A percentile compares a stretch with the other conserved stretches of the same genome.
Conservation (phyloP, 2,113 vertebrate species). For the Cebidichthys violaceus region DNA sequence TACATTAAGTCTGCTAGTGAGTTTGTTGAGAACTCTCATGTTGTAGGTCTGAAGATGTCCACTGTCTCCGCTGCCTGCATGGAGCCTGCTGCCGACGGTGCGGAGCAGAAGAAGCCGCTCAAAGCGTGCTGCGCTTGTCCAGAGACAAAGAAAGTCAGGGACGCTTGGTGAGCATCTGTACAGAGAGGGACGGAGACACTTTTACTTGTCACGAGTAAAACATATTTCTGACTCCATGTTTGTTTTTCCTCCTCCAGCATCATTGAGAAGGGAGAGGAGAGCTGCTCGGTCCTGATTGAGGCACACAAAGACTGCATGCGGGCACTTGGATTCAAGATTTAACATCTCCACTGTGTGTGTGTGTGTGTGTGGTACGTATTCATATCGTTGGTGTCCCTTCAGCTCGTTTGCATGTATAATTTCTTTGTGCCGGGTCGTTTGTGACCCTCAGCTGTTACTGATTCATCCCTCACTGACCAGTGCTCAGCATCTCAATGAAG, state of each 20-base stretch:
- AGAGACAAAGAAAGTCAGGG: conserved; percentile 94
- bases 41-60: conserved; percentile 78
- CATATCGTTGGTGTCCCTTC: not conserved
- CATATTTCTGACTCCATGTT: not conserved
- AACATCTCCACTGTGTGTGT: conserved; percentile 40
- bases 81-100: conserved; percentile 59
- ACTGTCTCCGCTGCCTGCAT: conserved; percentile 84
- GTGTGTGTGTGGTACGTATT: conserved; percentile 67
- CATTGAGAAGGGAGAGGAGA: conserved; percentile 96
- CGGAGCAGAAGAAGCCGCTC: conserved; percentile 90
- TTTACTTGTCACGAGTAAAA: not conserved
- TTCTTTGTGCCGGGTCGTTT: not conserved
- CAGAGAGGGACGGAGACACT: not conserved
- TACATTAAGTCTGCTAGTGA: not conserved
- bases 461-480: not conserved
- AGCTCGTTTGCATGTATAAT: not conserved
- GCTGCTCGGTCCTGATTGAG: conserved; percentile 91
- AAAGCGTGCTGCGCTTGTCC: conserved; percentile 97
- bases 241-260: conserved; percentile 85
- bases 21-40: not conserved
- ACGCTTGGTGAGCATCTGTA: conserved; percentile 87
- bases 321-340: conserved; percentile 96
- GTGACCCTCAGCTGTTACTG: not conserved
- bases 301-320: conserved; percentile 99
- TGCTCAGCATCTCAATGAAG: not conserved